Conservation (phyloP, 2,797 vertebrate genomes). For the Poecilia wingei region DNA sequence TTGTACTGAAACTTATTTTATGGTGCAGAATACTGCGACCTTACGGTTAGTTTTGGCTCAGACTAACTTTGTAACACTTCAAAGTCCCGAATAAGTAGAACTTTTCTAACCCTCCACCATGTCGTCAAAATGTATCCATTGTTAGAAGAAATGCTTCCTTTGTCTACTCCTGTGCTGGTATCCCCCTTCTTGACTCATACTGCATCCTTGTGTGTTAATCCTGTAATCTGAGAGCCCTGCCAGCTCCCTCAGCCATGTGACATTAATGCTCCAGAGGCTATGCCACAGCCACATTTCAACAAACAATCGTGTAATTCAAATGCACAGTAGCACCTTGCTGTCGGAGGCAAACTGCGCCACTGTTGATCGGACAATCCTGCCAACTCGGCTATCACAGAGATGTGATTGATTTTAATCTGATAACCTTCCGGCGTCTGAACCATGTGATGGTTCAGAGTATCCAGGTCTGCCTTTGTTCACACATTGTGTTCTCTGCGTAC, state of each 20-base stretch:
- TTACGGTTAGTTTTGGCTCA: not conserved
- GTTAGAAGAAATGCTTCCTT: conserved; percentile 44
- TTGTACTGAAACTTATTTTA: not conserved
- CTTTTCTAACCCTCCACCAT: conserved; percentile 11
- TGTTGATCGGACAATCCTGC: conserved; percentile 18
- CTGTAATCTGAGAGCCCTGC: conserved; percentile 71
- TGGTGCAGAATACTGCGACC: not conserved
- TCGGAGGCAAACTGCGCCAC: conserved; percentile 13
- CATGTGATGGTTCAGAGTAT: conserved; percentile 32
- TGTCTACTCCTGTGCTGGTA: conserved; percentile 37
- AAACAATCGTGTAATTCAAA: conserved; percentile 33
- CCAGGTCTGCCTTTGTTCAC: conserved; percentile 44
- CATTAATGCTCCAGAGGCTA: conserved; percentile 52
- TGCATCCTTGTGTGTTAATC: conserved; percentile 61
- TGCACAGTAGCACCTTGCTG: conserved; percentile 27
- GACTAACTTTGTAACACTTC: conserved; percentile 14
- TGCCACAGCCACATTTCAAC: conserved; percentile 48
- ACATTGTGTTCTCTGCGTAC: conserved; percentile 23
- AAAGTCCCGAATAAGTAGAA: conserved; percentile 22
- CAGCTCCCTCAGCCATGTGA: conserved; percentile 56
- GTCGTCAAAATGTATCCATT: conserved; percentile 18
- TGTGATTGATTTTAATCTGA: conserved; percentile 61
- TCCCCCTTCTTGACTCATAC: conserved; percentile 34
- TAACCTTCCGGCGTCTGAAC: conserved; percentile 50
- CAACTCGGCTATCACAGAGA: conserved; percentile 1